Conservation (phyloP, 2,113 vertebrate species). For the Panthera uncia region DNA sequence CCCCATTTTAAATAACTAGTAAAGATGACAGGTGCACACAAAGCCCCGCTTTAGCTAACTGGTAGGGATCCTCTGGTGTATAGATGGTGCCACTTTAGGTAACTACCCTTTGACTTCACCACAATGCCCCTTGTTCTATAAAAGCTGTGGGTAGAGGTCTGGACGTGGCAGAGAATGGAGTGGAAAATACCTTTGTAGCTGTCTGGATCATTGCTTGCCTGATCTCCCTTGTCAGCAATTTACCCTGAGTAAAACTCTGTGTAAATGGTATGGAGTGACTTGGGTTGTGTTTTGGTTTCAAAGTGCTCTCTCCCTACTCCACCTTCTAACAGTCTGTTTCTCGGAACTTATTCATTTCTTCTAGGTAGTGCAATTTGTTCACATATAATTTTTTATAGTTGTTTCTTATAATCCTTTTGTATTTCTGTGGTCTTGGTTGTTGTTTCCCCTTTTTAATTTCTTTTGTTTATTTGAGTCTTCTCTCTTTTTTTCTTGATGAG, state of each 20-base stretch:
- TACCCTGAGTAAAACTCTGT: not conserved
- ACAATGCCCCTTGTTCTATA: not conserved
- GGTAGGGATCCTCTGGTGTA: not conserved
- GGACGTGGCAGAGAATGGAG: not conserved
- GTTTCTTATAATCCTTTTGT: not conserved
- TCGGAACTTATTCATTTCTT: not conserved
- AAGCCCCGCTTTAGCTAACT: not conserved
- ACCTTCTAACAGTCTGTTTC: not conserved
- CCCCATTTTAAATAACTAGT: not conserved
- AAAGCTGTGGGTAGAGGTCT: not conserved
- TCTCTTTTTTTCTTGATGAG: not conserved
- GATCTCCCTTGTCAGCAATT: not conserved
- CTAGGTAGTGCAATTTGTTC: not conserved
- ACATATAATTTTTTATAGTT: not conserved
- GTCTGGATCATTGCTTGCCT: not conserved
- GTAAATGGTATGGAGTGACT: not conserved
- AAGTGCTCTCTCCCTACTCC: not conserved
- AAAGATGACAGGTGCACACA: not conserved
- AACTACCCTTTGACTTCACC: not conserved
- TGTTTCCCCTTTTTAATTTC: not conserved
- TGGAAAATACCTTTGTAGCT: not conserved
- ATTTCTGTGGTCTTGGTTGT: not conserved
- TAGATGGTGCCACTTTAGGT: not conserved
- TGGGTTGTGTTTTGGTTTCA: not conserved
- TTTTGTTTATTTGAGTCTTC: not conserved